Evolutionary conservation across 2,113 vertebrate species (phyloP), one percentile per base, ranked within the genome.

Genomic region (Apteryx owenii): DNA sequence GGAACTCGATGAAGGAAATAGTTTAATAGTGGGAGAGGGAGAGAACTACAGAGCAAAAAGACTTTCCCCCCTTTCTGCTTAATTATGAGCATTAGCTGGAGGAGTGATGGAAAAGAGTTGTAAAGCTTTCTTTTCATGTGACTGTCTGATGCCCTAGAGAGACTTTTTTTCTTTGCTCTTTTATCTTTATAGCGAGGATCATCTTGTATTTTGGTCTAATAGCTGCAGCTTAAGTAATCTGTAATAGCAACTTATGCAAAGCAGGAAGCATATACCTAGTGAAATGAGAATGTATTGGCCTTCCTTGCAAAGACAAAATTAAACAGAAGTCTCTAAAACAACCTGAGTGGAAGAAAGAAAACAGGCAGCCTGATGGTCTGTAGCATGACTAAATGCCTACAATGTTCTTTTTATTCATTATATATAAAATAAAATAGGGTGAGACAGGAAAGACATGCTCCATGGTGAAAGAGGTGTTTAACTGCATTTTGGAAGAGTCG

Each of bases 201-300:
- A 66, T 72, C 58, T 61, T 33, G 65, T 60, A 68, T 78, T 90
- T 82, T 61, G 82, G 60, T 15, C 58, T 94, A 90, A 94, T 87
- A 87, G 71, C 88, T 68, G n/a, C 78, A 82, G 92, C 65, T 94
- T 82, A 85, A 93, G 76, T 76, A 53, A 65, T 94, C 66, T 56
- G 88, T 66, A 83, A 94, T 54, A 78, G 88, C 71, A 33, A 78
- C 65, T 82, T 78, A 90, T 50, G 88, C 83, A 62, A 82, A 90
- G 83, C 65, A 28, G 71, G 33, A 72, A 60, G 51, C 3, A 1
- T 21, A 9, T 11, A 83, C 79, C 85, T 71, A 28, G 38, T 4
- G 62, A 56, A 22, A 42, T 62, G 23, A 56, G 31, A 66, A 85
- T 3, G 31, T 28, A 3, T 31, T 33, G 81, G 54, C 42, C 31